phyloP scores from a whole-genome alignment of 2,888 invertebrate genomes.

The Cremastinae sp. region DNA sequence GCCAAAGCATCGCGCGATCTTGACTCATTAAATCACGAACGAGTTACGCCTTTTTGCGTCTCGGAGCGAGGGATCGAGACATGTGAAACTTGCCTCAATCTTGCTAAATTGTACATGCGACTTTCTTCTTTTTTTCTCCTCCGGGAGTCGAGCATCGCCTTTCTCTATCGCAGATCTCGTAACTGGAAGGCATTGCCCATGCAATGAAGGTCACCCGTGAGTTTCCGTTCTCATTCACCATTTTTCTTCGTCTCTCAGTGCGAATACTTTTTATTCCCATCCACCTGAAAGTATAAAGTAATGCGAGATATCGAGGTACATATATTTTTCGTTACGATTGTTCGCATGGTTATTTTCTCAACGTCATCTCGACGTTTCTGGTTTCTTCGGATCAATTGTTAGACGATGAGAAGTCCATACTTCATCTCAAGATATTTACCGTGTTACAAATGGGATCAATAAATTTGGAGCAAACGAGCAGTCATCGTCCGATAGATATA shows the following conservation, averaged over 20 bases:
- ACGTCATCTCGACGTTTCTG: no score
- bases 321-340: background rate
- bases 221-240: constrained; percentile 66
- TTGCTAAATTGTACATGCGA: constrained; percentile 5
- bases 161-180: constrained; percentile 33
- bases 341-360: no score
- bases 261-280: background rate
- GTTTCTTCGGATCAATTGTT: no score
- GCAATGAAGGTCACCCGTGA: constrained; percentile 64
- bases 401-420: background rate
- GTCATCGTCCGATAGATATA: background rate
- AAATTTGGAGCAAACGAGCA: constrained; percentile 22
- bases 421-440: constrained; percentile 20
- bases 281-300: background rate
- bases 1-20: background rate
- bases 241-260: constrained; percentile 38
- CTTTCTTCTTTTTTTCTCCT: constrained; percentile 19
- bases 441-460: constrained; percentile 25
- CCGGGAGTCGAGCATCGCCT: constrained; percentile 1
- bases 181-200: constrained; percentile 60
- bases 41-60: background rate
- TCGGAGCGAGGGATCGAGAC: background rate
- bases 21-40: background rate
- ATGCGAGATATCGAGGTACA: background rate
- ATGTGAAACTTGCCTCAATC: constrained; percentile 15